Evolutionary conservation across 1,140 invertebrate species (phyloP).

Genomic region (Trigoniulus corallinus): DNA sequence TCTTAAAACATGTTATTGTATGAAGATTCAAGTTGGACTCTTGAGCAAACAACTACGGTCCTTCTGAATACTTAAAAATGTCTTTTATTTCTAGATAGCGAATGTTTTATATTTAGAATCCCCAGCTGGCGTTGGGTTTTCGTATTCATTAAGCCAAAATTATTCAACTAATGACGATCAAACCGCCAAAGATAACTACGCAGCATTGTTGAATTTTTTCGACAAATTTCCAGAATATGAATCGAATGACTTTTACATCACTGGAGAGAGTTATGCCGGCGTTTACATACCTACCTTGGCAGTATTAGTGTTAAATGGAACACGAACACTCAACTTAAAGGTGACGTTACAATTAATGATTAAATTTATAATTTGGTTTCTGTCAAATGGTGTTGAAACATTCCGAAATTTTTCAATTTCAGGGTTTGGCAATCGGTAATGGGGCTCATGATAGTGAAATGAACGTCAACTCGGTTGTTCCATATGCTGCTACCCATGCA

Average conservation of each 20-base stretch:
- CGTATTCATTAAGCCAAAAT: conserved; percentile 32
- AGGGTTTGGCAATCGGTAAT: conserved; percentile 36
- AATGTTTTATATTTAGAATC: conserved; percentile 38
- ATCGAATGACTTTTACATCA: conserved; percentile 27
- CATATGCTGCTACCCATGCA: neutral
- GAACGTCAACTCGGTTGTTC: conserved; percentile 25
- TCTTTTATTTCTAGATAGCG: conserved; percentile 23
- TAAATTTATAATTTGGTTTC: no score
- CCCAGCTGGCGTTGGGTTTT: conserved; percentile 38
- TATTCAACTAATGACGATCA: conserved; percentile 32
- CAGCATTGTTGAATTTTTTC: conserved; percentile 33
- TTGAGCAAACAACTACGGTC: no score
- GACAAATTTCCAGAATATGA: conserved; percentile 31
- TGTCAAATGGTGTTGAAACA: no score
- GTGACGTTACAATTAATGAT: conserved; percentile 10
- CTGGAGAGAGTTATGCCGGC: conserved; percentile 32
- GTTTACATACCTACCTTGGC: conserved; percentile 34
- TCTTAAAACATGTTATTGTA: neutral
- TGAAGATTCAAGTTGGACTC: no score
- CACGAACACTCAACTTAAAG: conserved; percentile 25
- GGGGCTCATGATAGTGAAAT: conserved; percentile 26
- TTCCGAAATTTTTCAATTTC: no score
- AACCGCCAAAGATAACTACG: conserved; percentile 25
- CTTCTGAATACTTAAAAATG: no score
- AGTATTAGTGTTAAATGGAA: conserved; percentile 26